Evolutionary conservation across 2,888 invertebrate genomes (phyloP).

Genomic region (Barypeithes pellucidus): DNA sequence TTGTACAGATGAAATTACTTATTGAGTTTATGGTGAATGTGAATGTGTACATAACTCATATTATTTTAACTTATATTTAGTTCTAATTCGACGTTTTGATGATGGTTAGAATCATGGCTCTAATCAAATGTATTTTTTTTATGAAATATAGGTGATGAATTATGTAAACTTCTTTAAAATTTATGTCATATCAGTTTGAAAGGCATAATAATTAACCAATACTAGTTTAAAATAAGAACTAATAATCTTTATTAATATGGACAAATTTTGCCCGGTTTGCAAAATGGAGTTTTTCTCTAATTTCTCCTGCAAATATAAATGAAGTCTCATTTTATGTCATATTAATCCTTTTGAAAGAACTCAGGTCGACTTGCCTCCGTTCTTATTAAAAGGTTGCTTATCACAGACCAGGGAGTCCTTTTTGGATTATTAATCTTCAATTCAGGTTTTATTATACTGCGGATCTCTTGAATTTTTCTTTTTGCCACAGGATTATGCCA

Average conservation of each 20-base stretch:
- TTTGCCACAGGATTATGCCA: slow-evolving; percentile 23
- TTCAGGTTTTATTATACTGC: slow-evolving; percentile 42
- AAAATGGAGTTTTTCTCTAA: slow-evolving; percentile 5
- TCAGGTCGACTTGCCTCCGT: slow-evolving; percentile 35
- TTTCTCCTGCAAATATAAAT: slow-evolving; percentile 30
- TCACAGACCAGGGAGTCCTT: slow-evolving; percentile 45
- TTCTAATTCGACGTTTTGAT: no score
- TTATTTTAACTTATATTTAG: no score
- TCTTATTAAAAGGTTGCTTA: slow-evolving; percentile 44
- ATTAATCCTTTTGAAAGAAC: slow-evolving; percentile 41
- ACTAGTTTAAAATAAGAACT: no score
- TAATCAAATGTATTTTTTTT: no score
- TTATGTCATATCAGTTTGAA: no score
- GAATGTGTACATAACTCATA: no score
- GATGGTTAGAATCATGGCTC: no score
- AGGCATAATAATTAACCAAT: no score
- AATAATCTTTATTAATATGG: neutral
- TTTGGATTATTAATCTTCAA: slow-evolving; percentile 47
- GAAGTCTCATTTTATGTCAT: slow-evolving; percentile 35
- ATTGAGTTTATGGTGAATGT: no score
- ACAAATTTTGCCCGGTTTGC: neutral
- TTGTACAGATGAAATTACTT: no score
- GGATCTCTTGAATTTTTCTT: slow-evolving; percentile 33
- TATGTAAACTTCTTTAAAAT: no score
- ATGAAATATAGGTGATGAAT: no score